Evolutionary conservation across 2,797 vertebrate species (phyloP).

Genomic region (Myioborus melanocephalus): DNA sequence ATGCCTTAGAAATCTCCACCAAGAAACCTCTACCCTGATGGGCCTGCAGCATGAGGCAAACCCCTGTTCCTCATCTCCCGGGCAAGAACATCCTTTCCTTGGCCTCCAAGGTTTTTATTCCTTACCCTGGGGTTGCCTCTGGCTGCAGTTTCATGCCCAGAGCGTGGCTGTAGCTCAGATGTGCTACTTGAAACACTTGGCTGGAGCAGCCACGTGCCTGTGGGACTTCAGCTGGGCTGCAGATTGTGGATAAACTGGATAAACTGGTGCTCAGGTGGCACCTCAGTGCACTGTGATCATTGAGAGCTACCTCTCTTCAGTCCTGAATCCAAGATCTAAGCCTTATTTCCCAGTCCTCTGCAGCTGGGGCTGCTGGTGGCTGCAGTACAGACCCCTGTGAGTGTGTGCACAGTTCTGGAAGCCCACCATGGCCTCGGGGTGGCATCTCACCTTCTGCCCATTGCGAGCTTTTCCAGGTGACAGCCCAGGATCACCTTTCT

Average conservation of each 20-base stretch:
- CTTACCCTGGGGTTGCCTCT: background rate
- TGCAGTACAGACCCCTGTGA: background rate
- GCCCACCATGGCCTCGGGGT: accelerated
- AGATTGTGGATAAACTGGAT: background rate
- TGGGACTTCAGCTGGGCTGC: background rate
- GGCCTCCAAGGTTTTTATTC: background rate
- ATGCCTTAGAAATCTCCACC: background rate
- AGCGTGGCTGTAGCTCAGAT: background rate
- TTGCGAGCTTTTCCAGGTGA: conserved; percentile 90
- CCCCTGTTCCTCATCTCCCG: background rate
- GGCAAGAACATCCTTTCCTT: background rate
- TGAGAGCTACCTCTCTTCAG: background rate
- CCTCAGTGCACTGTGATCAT: background rate
- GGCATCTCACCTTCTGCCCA: conserved; percentile 87
- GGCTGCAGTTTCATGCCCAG: background rate
- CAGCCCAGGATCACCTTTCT: conserved; percentile 92
- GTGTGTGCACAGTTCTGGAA: background rate
- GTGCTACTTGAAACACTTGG: background rate
- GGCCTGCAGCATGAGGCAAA: background rate
- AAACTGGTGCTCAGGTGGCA: background rate
- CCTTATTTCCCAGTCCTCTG: background rate
- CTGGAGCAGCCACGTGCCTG: background rate
- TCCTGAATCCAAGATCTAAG: background rate
- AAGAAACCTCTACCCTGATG: background rate
- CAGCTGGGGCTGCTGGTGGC: background rate